Percentiles rank a stretch among this genome's conserved stretches.
phyloP scores from a whole-genome alignment of 2,113 vertebrate species.

The Sciurus niger region DNA sequence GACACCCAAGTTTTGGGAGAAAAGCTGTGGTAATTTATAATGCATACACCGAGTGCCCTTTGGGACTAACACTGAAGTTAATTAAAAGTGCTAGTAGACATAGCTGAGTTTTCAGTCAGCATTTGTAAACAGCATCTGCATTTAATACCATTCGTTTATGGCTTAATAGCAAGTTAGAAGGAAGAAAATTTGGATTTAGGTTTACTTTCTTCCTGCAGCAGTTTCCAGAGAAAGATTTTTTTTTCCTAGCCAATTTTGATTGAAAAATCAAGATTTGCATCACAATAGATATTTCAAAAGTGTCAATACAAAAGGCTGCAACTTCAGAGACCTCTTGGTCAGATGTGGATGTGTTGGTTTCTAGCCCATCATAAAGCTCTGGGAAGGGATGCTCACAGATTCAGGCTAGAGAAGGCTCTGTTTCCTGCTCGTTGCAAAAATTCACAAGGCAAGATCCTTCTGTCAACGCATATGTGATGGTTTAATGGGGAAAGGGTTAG shows the following conservation, averaged over 20 bases:
- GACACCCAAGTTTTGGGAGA: neutral
- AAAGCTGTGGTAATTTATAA: neutral
- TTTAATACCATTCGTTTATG: slow-evolving; percentile 33
- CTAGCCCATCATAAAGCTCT: slow-evolving; percentile 70
- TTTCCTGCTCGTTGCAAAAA: slow-evolving; percentile 9
- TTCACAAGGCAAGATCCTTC: neutral
- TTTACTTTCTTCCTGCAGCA: slow-evolving; percentile 82
- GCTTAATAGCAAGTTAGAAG: slow-evolving; percentile 72
- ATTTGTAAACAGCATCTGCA: slow-evolving; percentile 18
- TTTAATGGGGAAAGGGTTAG: accelerated
- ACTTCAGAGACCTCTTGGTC: slow-evolving; percentile 86
- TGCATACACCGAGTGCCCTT: neutral
- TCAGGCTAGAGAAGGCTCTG: slow-evolving; percentile 64
- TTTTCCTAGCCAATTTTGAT: slow-evolving; percentile 78
- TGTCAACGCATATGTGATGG: neutral
- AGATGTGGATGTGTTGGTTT: slow-evolving; percentile 76
- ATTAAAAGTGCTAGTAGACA: slow-evolving; percentile 52
- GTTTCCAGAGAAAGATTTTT: slow-evolving; percentile 79
- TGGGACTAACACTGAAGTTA: slow-evolving; percentile 14
- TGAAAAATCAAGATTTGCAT: slow-evolving; percentile 90
- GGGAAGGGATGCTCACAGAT: slow-evolving; percentile 57
- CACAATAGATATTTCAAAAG: slow-evolving; percentile 91
- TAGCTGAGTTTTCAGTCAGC: slow-evolving; percentile 7
- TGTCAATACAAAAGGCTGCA: slow-evolving; percentile 89
- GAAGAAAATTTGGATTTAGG: slow-evolving; percentile 74